phyloP scores from a whole-genome alignment of 2,797 vertebrate genomes.

The Lagodon rhomboides region DNA sequence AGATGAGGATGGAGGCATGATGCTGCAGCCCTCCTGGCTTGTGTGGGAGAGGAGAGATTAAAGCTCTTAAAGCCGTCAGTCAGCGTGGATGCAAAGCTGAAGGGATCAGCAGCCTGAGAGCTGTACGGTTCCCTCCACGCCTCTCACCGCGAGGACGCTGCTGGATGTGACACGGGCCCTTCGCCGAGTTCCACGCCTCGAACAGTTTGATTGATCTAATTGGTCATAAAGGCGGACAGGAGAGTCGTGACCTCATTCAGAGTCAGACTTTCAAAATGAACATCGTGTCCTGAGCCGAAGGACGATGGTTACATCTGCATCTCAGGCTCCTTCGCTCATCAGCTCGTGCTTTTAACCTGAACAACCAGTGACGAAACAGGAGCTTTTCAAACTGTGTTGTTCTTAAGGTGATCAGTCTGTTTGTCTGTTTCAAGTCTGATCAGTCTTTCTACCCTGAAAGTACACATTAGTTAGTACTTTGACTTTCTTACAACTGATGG shows the following conservation, averaged over 20 bases:
- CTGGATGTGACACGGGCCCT: constrained; percentile 23
- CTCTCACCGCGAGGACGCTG: constrained; percentile 15
- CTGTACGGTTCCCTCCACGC: constrained; percentile 7
- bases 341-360: not conserved
- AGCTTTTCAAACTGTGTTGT: too few species aligned
- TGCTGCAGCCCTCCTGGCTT: constrained; percentile 1
- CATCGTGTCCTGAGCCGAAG: not conserved
- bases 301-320: not conserved
- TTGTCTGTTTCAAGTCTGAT: not conserved
- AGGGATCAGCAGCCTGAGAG: constrained; percentile 36
- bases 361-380: not conserved
- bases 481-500: too few species aligned
- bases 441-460: too few species aligned
- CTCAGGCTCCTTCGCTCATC: not conserved
- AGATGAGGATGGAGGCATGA: constrained; percentile 28
- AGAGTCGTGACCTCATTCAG: constrained; percentile 27
- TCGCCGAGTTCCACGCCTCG: not conserved
- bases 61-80: constrained; percentile 41
- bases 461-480: too few species aligned
- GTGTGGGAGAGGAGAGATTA: constrained; percentile 29
- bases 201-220: constrained; percentile 13
- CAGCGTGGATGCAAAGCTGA: constrained; percentile 41
- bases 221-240: constrained; percentile 27
- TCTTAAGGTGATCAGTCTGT: not conserved
- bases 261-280: constrained; percentile 16